Evolutionary conservation across 2,797 vertebrate genomes (phyloP), one percentile per base, ranked within the genome.

Genomic region (Dendrocincla tyrannina): DNA sequence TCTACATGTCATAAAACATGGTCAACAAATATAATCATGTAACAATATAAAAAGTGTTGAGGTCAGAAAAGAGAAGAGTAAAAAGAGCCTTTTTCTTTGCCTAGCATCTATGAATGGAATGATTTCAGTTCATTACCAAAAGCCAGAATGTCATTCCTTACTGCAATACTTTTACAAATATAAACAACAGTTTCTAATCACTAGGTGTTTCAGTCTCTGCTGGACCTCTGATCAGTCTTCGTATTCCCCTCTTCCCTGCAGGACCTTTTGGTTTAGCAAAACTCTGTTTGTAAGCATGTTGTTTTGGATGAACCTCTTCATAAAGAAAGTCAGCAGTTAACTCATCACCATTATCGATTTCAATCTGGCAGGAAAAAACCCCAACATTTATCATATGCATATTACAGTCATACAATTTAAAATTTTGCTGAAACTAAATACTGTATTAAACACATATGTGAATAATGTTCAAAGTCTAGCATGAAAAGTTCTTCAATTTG

Each of bases 191-290:
- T 56, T 96, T 97, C 98, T 98, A 99, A 96, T 99, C 98, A 83
- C 98, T 98, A 55, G 98, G 98, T 27, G 98, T 98, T 95, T 98
- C 99, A 18, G 97, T 97, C 89, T 99, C 98, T 60, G 97, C 98
- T 39, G 99, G 98, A 58, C 98, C 98, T 89, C 98, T 97, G 49
- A 99, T 99, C 95, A 99, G 98, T 96, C 99, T 98, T 90, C 99
- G 98, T n/a, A 98, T 98, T 22, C 99, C 99, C 85, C 98, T 98
- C 96, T 99, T 99, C 42, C 99, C 99, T 0, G 98, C 97, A 16
- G 99, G 99, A 59, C 99, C 99, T 97, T 98, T 99, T 42, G 99
- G 99, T 93, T 99, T 99, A 95, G 99, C 98, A 92, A 99, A 99
- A 60, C 98, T 99, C 91, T 99, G 99, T 93, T 99, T 99, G 97